Conservation (phyloP, 2,113 vertebrate species). For the Turnix velox region DNA sequence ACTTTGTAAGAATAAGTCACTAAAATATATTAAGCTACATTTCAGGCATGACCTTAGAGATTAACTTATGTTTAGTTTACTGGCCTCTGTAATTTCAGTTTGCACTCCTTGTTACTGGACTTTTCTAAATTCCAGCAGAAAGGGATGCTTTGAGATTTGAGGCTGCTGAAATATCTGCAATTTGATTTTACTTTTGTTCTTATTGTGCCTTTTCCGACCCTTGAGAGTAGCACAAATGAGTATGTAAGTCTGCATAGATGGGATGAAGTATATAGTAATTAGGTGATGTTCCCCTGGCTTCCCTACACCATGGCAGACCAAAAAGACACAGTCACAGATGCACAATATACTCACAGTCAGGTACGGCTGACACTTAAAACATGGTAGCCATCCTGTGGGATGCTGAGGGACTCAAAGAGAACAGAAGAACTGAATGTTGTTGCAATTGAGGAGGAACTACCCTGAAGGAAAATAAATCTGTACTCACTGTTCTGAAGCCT, state of each 20-base stretch:
- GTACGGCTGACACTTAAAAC: background rate
- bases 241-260: too few relatives aligned
- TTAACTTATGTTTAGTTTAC: background rate
- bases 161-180: background rate
- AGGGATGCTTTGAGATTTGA: background rate
- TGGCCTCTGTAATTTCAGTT: background rate
- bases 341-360: background rate
- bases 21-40: background rate
- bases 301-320: background rate
- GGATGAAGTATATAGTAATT: background rate
- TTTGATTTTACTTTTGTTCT: background rate
- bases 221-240: background rate
- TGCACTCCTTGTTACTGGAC: background rate
- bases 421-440: background rate
- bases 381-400: background rate
- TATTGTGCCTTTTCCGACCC: background rate
- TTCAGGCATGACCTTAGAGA: background rate
- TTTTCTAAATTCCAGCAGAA: background rate
- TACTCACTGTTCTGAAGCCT: background rate
- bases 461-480: background rate
- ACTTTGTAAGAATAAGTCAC: background rate
- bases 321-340: background rate
- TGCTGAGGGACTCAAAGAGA: background rate
- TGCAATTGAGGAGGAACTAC: background rate
- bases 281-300: background rate